Evolutionary conservation across 2,797 vertebrate species (phyloP), one percentile per base, ranked within the genome.

Genomic region (Varecia variegata): DNA sequence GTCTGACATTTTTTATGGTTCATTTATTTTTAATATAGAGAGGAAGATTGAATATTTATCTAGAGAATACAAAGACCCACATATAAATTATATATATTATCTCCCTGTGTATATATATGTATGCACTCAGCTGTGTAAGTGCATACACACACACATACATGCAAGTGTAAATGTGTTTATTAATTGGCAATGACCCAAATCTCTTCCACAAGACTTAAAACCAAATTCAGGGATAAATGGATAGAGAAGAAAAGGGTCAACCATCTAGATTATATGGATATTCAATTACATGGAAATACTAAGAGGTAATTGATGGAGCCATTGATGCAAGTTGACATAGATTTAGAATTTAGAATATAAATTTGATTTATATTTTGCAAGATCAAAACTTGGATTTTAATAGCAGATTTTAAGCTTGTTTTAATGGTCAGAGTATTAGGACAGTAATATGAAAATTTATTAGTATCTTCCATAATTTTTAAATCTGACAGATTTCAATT

Each of bases 251-350:
- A 96, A 73, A 94, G 93, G 97, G 96, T 97, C 96, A 81, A 93
- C 97, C 93, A 95, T 94, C 74, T 97, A 97, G 81, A 97, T 96
- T 98, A 95, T 95, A 90, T 96, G 95, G 93, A 96, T 98, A 95
- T 62, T 94, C 97, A 98, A 90, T 91, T 98, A 94, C 95, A 74
- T 92, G 94, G 43, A 95, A 97, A 96, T 84, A 96, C 90, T 97
- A 90, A 98, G 88, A 95, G 94, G 99, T 97, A 98, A 98, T 97
- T 98, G 98, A 98, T 98, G 98, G 96, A 98, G 93, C 97, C 94
- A 83, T 96, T 98, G 96, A 96, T 98, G 94, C 97, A 98, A 98
- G 94, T 98, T 97, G 82, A 98, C 93, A 96, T 98, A 98, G 97
- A 97, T 98, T 98, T 98, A 97, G 97, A 97, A 96, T 93, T 97